These are phyloP conservation scores for Papilio polyxenes DNA, from an alignment of 1,140 invertebrate species.

Conservation along the genomic window DNA sequence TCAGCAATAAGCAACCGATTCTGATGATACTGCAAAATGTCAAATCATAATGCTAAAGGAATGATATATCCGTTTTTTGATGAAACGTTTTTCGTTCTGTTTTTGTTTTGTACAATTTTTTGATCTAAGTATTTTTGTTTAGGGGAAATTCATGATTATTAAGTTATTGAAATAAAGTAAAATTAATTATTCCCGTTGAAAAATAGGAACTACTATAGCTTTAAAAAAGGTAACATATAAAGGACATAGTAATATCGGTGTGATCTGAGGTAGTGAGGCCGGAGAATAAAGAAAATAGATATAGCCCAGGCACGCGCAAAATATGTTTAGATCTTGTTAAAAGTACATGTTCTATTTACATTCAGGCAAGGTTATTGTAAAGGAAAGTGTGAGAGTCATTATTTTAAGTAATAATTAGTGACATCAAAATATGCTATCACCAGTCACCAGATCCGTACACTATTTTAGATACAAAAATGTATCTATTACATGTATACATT, in stretches of 20 bases:
- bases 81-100: background rate
- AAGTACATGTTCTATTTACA: background rate
- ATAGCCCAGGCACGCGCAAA: background rate
- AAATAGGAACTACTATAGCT: constrained; percentile 40
- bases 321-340: background rate
- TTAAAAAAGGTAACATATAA: constrained; percentile 45
- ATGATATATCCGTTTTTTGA: background rate
- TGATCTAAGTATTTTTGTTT: background rate
- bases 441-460: too few species aligned
- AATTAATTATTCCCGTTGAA: constrained; percentile 33
- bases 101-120: background rate
- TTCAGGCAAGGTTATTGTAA: background rate
- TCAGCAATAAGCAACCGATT: constrained; percentile 42
- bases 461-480: too few species aligned
- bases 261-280: constrained; percentile 40
- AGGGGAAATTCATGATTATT: too few species aligned
- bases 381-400: too few species aligned
- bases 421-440: too few species aligned
- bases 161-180: constrained; percentile 12
- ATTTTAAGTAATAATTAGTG: too few species aligned
- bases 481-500: too few species aligned
- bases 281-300: constrained; percentile 47
- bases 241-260: constrained; percentile 53
- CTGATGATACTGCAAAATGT: constrained; percentile 20
- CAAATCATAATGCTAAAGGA: background rate